Base-by-base conservation (phyloP, 2,888 invertebrate genomes). In the Nemapogon koenigi region DNA sequence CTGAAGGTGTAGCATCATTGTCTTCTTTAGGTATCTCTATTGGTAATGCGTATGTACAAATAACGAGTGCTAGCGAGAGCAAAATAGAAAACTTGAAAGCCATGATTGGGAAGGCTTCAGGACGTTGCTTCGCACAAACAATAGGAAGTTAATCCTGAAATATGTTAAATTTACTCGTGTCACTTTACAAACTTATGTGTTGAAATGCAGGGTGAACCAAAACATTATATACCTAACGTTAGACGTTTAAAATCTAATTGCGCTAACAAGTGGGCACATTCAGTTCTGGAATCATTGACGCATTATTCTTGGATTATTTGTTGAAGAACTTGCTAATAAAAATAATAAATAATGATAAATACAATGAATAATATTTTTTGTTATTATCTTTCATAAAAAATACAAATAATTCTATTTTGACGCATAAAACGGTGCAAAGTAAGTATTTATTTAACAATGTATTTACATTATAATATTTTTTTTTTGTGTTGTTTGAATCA, bases 231-330 rank as follows among this genome's bases (percentile, higher is more conserved):
- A n/a, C n/a, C n/a, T n/a, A n/a, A n/a, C n/a, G n/a, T n/a, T n/a
- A n/a, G n/a, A n/a, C n/a, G n/a, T n/a, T n/a, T n/a, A n/a, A n/a
- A n/a, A n/a, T 49, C 49, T 54, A 57, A 59, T 58, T 47, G 64
- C 66, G 76, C 64, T 76, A 75, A 76, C 50, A 31, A 31, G 31
- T 31, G 31, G 10, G n/a, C n/a, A n/a, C n/a, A n/a, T 61, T 61
- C 63, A 59, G 66, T 70, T 65, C 55, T 52, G 62, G 69, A 53
- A 61, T 54, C 49, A 59, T 65, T 69, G 68, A 67, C 66, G 66
- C 63, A 63, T 57, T n/a, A 35, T 55, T 25, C 26, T 11, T 15
- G 11, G 27, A 28, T 36, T 16, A 54, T 55, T 46, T 44, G 41
- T 42, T 40, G 38, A 46, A 18, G n/a, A 36, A 35, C 44, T 42